phyloP scores from a whole-genome alignment of 2,888 invertebrate species.

The Limnephilus rhombicus region DNA sequence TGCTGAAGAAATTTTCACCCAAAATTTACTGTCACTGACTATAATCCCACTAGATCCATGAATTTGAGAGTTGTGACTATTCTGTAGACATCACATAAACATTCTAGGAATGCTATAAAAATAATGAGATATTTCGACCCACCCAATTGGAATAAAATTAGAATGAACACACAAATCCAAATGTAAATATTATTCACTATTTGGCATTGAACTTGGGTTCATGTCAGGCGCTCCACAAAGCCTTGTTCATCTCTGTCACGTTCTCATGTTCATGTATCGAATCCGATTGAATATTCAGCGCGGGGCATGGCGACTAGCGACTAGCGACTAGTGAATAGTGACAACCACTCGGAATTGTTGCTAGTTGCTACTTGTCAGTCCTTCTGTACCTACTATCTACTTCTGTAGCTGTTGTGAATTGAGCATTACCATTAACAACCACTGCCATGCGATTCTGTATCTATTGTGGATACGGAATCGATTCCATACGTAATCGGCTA shows the following conservation, averaged over 20 bases:
- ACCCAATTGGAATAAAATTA: background rate
- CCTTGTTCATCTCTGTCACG: background rate
- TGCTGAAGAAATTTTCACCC: too few relatives aligned
- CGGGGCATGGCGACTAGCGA: background rate
- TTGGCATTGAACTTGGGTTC: conserved; percentile 1
- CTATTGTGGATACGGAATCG: too few relatives aligned
- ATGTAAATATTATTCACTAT: background rate
- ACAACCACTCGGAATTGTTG: too few relatives aligned
- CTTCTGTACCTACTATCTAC: background rate
- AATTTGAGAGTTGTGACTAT: background rate
- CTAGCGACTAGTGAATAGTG: background rate
- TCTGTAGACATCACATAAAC: background rate
- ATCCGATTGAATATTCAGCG: background rate
- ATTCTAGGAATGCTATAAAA: background rate
- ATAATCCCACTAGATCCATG: background rate
- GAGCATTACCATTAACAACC: background rate
- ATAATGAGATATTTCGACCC: background rate
- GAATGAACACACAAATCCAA: background rate
- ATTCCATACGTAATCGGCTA: too few relatives aligned
- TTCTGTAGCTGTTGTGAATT: background rate
- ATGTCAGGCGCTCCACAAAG: background rate
- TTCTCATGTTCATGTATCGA: background rate
- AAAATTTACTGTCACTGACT: background rate
- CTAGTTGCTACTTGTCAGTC: background rate
- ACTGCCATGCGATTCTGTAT: background rate